A percentile compares a stretch with the other conserved stretches of the same genome.
These are phyloP conservation scores for Choreutis nemorana DNA, from an alignment of 2,888 invertebrate genomes.

Conservation along the genomic window DNA sequence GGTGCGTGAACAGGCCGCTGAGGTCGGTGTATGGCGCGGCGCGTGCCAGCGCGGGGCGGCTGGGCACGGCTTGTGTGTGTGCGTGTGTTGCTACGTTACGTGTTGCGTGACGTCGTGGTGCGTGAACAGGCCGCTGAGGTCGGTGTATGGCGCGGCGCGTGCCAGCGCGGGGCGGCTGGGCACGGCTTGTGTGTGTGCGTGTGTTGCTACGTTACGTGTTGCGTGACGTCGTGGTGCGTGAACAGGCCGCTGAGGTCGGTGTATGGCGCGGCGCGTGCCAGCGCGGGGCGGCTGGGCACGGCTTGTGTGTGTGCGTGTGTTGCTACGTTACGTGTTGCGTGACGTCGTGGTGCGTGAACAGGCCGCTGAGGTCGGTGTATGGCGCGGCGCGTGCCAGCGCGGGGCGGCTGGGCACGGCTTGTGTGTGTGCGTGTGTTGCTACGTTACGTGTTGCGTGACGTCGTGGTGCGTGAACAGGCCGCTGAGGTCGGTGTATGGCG, in stretches of 20 bases:
- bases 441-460: no score
- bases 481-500: conserved; percentile 87
- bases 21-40: conserved; percentile 84
- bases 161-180: conserved; percentile 53
- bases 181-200: conserved; percentile 40
- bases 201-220: no score
- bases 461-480: conserved; percentile 86
- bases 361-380: conserved; percentile 90
- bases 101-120: conserved; percentile 71
- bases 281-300: conserved; percentile 46
- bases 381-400: conserved; percentile 65
- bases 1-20: conserved; percentile 88
- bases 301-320: no score
- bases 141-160: conserved; percentile 77
- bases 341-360: conserved; percentile 80
- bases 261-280: conserved; percentile 72
- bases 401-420: conserved; percentile 47
- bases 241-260: conserved; percentile 93
- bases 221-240: conserved; percentile 72
- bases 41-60: conserved; percentile 51
- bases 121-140: conserved; percentile 90
- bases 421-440: no score
- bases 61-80: conserved; percentile 42
- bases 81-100: no score
- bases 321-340: no score